phyloP scores from a whole-genome alignment of 2,113 vertebrate genomes.

The Willisornis vidua region DNA sequence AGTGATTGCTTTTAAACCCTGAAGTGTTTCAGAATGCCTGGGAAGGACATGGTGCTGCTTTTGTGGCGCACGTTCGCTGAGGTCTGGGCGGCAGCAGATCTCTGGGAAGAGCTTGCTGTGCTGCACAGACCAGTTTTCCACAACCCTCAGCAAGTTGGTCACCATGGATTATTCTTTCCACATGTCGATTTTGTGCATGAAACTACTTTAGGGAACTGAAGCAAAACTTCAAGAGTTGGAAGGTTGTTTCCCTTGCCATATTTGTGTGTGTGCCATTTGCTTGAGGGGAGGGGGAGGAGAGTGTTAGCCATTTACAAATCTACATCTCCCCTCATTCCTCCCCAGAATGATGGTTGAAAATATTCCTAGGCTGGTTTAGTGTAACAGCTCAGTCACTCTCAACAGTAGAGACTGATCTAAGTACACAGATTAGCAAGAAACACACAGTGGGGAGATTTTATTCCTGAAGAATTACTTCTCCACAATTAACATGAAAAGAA shows the following conservation, averaged over 20 bases:
- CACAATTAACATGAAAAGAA: neutral
- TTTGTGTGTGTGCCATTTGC: neutral
- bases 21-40: slow-evolving; percentile 24
- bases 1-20: neutral
- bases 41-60: neutral
- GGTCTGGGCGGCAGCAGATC: neutral
- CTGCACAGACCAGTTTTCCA: slow-evolving; percentile 29
- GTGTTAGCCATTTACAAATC: neutral
- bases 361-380: neutral
- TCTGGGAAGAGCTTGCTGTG: neutral
- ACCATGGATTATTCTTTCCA: slow-evolving; percentile 28
- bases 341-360: neutral
- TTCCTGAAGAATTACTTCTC: neutral
- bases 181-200: neutral
- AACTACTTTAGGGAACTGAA: neutral
- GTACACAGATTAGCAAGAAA: neutral
- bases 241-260: slow-evolving; percentile 1
- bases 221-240: neutral
- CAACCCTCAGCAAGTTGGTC: slow-evolving; percentile 28
- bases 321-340: neutral
- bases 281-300: neutral
- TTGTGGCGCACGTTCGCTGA: neutral
- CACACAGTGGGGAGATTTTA: neutral
- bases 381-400: neutral
- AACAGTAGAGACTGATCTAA: neutral